phyloP scores from a whole-genome alignment of 2,888 invertebrate genomes.

The Dynastes maya region DNA sequence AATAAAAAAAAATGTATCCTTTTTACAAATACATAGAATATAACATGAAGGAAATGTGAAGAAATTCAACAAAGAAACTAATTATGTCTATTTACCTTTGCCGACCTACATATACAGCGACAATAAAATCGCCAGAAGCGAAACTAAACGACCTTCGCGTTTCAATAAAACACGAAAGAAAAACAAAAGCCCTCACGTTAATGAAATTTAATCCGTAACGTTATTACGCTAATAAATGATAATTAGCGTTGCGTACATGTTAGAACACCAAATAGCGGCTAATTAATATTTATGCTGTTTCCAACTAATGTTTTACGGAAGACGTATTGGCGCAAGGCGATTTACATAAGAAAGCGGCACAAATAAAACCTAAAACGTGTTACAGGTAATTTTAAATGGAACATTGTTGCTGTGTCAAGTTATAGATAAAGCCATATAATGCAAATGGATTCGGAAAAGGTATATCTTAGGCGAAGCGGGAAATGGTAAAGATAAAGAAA shows the following conservation, averaged over 20 bases:
- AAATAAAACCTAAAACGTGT: conserved; percentile 13
- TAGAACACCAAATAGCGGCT: conserved; percentile 29
- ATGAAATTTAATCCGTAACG: conserved; percentile 22
- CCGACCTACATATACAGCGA: not conserved
- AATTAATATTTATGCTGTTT: conserved; percentile 42
- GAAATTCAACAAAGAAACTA: conserved; percentile 1
- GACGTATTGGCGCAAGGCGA: not conserved
- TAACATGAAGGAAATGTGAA: not conserved
- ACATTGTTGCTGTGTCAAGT: not conserved
- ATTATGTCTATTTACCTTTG: not conserved
- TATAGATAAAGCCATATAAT: not conserved
- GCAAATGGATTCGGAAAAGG: not conserved
- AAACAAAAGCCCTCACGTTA: conserved; percentile 7
- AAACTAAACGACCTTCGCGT: conserved; percentile 19
- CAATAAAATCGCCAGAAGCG: not conserved
- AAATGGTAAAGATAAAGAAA: no score
- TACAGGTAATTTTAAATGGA: not conserved
- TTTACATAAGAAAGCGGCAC: conserved; percentile 23
- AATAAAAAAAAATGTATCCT: no score
- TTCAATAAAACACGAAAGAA: conserved; percentile 6
- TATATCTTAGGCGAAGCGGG: not conserved
- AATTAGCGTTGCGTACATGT: conserved; percentile 25
- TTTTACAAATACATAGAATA: no score
- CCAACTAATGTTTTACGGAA: conserved; percentile 16
- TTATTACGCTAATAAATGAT: conserved; percentile 31